Evolutionary conservation across 92 coral and sea anemone genomes (phyloP).

Genomic region (Porites cylindrica): DNA sequence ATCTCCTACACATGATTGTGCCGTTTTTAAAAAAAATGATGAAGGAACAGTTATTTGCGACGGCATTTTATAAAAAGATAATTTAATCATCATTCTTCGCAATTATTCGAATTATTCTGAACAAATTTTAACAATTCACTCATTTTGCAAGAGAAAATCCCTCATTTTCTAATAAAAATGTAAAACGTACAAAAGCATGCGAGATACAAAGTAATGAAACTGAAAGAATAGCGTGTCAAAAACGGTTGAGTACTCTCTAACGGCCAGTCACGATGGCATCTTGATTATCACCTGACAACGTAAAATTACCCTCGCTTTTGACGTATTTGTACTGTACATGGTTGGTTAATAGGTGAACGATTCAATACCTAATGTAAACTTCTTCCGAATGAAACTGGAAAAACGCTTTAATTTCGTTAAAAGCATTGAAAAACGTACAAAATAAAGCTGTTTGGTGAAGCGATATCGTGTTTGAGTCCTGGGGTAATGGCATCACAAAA

Average conservation of each 20-base stretch:
- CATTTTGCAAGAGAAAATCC: constrained; percentile 16
- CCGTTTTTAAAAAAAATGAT: no score
- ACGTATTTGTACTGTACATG: not conserved
- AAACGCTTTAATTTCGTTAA: not conserved
- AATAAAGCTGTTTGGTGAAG: not conserved
- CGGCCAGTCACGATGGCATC: not conserved
- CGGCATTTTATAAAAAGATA: not conserved
- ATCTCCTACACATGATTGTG: no score
- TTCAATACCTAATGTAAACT: not conserved
- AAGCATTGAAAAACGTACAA: not conserved
- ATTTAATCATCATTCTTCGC: constrained; percentile 26
- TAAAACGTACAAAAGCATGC: not conserved
- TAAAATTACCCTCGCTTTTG: not conserved
- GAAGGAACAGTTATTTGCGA: not conserved
- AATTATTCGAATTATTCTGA: constrained; percentile 15
- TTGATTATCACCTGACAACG: no score
- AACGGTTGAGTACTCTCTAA: not conserved
- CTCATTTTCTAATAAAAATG: not conserved
- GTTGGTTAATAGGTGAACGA: not conserved
- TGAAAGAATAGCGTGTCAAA: not conserved
- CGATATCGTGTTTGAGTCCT: not conserved
- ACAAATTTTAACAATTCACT: constrained; percentile 26
- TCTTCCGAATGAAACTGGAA: not conserved
- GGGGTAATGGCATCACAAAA: no score
- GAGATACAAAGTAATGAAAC: not conserved